These are phyloP conservation scores for Scrobipalpa atriplicella DNA, from an alignment of 2,888 invertebrate genomes.

Conservation along the genomic window DNA sequence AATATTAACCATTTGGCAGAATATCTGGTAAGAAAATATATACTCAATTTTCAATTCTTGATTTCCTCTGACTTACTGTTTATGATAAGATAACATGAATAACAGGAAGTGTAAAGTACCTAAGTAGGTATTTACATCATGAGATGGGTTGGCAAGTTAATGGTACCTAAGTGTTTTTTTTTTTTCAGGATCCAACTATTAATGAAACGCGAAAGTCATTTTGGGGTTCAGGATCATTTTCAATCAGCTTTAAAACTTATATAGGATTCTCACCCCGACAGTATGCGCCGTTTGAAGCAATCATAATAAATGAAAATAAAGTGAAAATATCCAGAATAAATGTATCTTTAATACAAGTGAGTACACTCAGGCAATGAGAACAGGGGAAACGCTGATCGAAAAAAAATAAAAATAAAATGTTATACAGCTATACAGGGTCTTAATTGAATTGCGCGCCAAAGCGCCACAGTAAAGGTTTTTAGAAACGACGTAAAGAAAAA, in stretches of 20 bases:
- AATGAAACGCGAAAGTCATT: constrained; percentile 57
- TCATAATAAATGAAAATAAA: constrained; percentile 59
- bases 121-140: too few relatives aligned
- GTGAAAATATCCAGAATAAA: constrained; percentile 58
- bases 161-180: background rate
- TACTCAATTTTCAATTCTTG: background rate
- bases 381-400: too few relatives aligned
- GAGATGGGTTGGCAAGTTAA: too few relatives aligned
- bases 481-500: too few relatives aligned
- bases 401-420: too few relatives aligned
- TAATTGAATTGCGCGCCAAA: too few relatives aligned
- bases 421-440: too few relatives aligned
- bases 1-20: constrained; percentile 60
- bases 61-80: too few relatives aligned
- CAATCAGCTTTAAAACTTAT: constrained; percentile 59
- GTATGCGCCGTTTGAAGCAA: constrained; percentile 59
- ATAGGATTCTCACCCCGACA: constrained; percentile 62
- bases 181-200: constrained; percentile 55
- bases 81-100: too few relatives aligned
- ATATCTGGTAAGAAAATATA: constrained; percentile 51
- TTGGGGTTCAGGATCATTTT: constrained; percentile 50
- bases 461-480: too few relatives aligned
- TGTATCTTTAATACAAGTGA: constrained; percentile 61
- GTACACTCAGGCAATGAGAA: constrained; percentile 30
- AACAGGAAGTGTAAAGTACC: too few relatives aligned